Base-by-base conservation (phyloP, 2,113 vertebrate genomes). In the Reinhardtius hippoglossoides region DNA sequence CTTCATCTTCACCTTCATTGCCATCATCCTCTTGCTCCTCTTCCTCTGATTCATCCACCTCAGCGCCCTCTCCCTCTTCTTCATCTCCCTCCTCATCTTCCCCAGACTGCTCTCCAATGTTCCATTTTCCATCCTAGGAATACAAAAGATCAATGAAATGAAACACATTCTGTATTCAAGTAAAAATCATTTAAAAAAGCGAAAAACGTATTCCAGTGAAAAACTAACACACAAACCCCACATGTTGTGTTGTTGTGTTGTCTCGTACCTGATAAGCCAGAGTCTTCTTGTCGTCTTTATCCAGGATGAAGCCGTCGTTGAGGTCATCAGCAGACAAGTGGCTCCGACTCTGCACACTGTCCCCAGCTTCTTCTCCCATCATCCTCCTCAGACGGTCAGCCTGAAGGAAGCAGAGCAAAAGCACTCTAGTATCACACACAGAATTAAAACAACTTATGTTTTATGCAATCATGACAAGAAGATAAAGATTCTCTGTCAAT, bases 291-390 rank as follows among this genome's bases (percentile, higher is more conserved):
- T 98, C 96, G 0, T 96, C 95, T 44, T 92, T 94, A 71, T 97
- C 95, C 6, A 99, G 93, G 35, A 97, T 79, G 76, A 99, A 99
- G 62, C 96, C 95, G 0, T 99, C 97, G 1, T 94, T 95, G 15
- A 99, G 90, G 84, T 99, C 98, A 26, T 99, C 98, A 0, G 97
- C 98, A 0, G 98, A 99, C 46, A 92, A 0, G 3, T 98, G 96
- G 24, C 57, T 91, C 1, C 81, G 88, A 65, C 75, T 94, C 84
- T 90, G 92, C 1, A 40, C 24, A 0, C 16, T 46, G 0, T 65
- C 87, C 1, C 76, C 85, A 0, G 85, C 93, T 9, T 93, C 92
- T 2, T 94, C 93, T 23, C 97, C 98, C 79, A 15, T 91, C 98
- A 99, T 99, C 69, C 98, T 96, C 64, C 93, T 94, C n/a, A 96